Conservation (phyloP, 2,888 invertebrate genomes). For the Stegophylla sp. region DNA sequence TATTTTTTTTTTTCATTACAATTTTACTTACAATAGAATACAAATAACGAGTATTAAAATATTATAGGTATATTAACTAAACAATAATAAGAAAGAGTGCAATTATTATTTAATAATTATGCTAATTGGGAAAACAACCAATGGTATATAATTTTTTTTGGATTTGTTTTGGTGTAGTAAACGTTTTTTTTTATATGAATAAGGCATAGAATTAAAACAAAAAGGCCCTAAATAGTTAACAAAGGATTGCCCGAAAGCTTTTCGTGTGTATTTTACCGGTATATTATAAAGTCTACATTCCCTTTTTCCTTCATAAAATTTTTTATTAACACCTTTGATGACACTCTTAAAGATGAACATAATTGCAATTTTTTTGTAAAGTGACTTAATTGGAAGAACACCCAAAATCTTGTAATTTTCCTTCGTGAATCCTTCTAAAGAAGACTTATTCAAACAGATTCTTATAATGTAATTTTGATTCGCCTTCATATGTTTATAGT, state of each 20-base stretch:
- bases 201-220: neutral
- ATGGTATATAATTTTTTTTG: conserved; percentile 7
- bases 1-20: too few species aligned
- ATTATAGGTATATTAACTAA: too few species aligned
- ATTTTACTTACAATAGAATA: too few species aligned
- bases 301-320: neutral
- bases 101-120: too few species aligned
- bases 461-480: neutral
- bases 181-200: neutral
- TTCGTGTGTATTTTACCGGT: too few species aligned
- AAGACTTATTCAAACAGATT: neutral
- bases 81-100: too few species aligned
- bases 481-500: neutral
- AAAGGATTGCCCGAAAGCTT: neutral
- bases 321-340: neutral
- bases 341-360: conserved; percentile 9
- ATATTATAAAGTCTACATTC: conserved; percentile 15
- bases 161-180: neutral
- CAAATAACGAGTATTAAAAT: too few species aligned
- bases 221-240: neutral
- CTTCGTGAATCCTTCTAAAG: too few species aligned
- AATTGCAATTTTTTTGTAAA: neutral
- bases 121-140: too few species aligned
- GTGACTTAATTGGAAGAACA: neutral
- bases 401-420: too few species aligned